A percentile compares a stretch with the other conserved stretches of the same genome.
Evolutionary conservation across 2,113 vertebrate species (phyloP).

Genomic region (Aptenodytes patagonicus): DNA sequence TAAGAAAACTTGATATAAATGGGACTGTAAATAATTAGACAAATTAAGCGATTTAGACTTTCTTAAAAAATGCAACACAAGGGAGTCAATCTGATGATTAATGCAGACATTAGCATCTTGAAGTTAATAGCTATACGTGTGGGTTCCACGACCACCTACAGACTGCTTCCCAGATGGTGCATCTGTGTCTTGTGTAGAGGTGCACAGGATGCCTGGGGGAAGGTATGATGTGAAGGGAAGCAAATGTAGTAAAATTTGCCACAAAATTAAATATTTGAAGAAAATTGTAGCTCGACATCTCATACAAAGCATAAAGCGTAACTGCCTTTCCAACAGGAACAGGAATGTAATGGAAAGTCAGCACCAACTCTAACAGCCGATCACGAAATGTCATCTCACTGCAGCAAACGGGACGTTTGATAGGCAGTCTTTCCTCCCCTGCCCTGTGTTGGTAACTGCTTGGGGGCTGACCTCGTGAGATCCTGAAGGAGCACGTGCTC

Average conservation of each 20-base stretch:
- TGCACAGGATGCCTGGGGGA: neutral
- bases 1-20: conserved; percentile 17
- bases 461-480: neutral
- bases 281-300: neutral
- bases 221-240: neutral
- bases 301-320: neutral
- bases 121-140: neutral
- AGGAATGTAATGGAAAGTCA: neutral
- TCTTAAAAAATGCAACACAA: conserved; percentile 5
- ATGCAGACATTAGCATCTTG: neutral
- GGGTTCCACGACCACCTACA: neutral
- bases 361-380: neutral
- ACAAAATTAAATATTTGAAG: neutral
- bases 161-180: conserved; percentile 9
- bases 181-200: neutral
- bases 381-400: neutral
- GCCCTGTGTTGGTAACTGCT: neutral
- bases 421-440: neutral
- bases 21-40: conserved; percentile 15
- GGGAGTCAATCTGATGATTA: conserved; percentile 21
- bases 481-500: neutral
- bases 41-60: conserved; percentile 10
- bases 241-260: neutral
- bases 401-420: neutral
- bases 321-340: neutral